These are phyloP conservation scores for Trachythela sp. DNA, from an alignment of 64 coral and sea anemone species.

Conservation along the genomic window DNA sequence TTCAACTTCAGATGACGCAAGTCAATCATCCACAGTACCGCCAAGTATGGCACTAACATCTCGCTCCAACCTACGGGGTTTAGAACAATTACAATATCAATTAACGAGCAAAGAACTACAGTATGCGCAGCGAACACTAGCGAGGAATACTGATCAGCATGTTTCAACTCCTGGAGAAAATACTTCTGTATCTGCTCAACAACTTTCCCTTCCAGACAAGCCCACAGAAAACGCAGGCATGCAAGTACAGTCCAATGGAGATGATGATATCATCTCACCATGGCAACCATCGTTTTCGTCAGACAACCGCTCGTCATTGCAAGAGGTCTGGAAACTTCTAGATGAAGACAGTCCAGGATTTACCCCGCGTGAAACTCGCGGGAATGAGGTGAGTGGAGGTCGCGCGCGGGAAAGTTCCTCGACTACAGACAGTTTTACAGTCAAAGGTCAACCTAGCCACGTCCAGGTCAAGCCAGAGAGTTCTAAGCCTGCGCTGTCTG, in stretches of 20 bases:
- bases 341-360: constrained; percentile 76
- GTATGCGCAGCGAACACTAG: constrained; percentile 54
- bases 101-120: constrained; percentile 84
- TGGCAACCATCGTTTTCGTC: constrained; percentile 72
- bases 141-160: neutral
- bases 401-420: constrained; percentile 36
- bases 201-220: neutral
- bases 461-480: constrained; percentile 33
- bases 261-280: neutral
- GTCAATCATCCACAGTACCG: neutral
- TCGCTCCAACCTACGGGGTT: constrained; percentile 56
- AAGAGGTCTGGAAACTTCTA: constrained; percentile 97
- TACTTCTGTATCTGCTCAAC: neutral
- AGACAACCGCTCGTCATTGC: constrained; percentile 75
- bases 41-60: neutral
- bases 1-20: neutral
- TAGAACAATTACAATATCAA: constrained; percentile 91
- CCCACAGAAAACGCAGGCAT: neutral
- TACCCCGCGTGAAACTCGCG: constrained; percentile 20
- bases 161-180: neutral
- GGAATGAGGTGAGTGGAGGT: constrained; percentile 33
- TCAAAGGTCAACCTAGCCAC: constrained; percentile 64
- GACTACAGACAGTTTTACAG: constrained; percentile 53
- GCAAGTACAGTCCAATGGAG: neutral
- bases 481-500: constrained; percentile 56